Evolutionary conservation across 1,140 invertebrate species (phyloP).

Genomic region (Trialeurodes vaporariorum): DNA sequence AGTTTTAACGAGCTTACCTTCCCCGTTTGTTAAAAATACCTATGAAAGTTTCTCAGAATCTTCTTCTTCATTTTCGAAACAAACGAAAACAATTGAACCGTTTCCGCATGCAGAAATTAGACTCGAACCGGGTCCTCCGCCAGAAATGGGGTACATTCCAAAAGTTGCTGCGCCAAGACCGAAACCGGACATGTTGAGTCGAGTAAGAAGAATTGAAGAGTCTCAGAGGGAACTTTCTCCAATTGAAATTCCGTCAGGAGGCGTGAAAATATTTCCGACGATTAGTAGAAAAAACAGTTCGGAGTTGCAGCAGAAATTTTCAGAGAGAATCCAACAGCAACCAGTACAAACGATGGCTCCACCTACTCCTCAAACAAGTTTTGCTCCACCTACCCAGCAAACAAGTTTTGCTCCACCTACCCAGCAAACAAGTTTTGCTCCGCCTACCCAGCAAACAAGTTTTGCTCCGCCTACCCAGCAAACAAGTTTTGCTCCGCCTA

Average conservation of each 20-base stretch:
- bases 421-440: not conserved
- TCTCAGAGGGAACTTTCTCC: slow-evolving; percentile 42
- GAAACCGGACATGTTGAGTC: slow-evolving; percentile 41
- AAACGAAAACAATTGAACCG: not conserved
- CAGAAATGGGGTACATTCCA: slow-evolving; percentile 53
- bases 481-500: not conserved
- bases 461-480: not conserved
- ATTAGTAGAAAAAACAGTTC: not conserved
- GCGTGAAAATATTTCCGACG: slow-evolving; percentile 45
- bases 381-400: not conserved
- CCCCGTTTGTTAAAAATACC: not conserved
- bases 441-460: not conserved
- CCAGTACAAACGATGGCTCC: not conserved
- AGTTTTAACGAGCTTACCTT: not conserved
- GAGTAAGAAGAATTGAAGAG: slow-evolving; percentile 50
- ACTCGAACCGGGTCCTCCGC: slow-evolving; percentile 53
- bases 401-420: not conserved
- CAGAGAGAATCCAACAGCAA: not conserved
- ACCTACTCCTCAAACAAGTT: not conserved
- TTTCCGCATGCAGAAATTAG: slow-evolving; percentile 39
- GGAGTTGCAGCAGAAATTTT: not conserved
- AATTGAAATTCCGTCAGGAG: slow-evolving; percentile 47
- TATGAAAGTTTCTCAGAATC: not conserved
- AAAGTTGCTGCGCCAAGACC: slow-evolving; percentile 34
- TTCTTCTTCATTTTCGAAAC: not conserved